Base-by-base conservation (phyloP, 2,113 vertebrate genomes). In the Clarias gariepinus region DNA sequence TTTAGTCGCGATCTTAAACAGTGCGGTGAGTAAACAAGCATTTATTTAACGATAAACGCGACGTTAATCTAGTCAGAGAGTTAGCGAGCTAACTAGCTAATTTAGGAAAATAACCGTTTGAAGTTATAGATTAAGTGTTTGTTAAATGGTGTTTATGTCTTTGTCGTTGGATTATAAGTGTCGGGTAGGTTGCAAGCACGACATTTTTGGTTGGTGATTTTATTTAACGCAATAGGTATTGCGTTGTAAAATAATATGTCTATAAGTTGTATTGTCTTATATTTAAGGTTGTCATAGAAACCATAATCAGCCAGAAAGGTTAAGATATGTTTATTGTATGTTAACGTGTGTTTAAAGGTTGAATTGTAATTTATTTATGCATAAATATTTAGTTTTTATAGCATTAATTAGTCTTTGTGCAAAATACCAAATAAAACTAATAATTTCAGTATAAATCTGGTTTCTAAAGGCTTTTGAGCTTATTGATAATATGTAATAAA, bases 401-500 rank as follows among this genome's bases (percentile, higher is more conserved):
- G 6, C 30, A 69, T 2, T 69, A 19, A 2, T 36, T 41, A 36
- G 18, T 36, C 33, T 16, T 21, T 30, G 30, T 16, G 13, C 15
- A 4, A 2, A 28, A 28, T 16, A 15, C 12, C 0, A 30, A 15
- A 1, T 13, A 4, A 23, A 23, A 23, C 0, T 0, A 18, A 30
- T 30, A 28, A 33, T 30, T 16, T 2, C 4, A 18, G 28, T 30
- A 33, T 68, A 18, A 33, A 33, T 68, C 1, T 18, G 16, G 15
- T 68, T 28, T 68, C 4, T 33, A 18, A 2, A 33, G 7, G 66
- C 15, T 18, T 68, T 7, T 18, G 66, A 15, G 15, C 1, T 30
- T 68, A 7, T 68, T 30, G 30, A 16, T 16, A 28, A 18, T 28
- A 68, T 47, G 7, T 0, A 30, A 28, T 4, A 0, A 28, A 28